Evolutionary conservation across 2,888 invertebrate genomes (phyloP).

Genomic region (Stratiomys singularior): DNA sequence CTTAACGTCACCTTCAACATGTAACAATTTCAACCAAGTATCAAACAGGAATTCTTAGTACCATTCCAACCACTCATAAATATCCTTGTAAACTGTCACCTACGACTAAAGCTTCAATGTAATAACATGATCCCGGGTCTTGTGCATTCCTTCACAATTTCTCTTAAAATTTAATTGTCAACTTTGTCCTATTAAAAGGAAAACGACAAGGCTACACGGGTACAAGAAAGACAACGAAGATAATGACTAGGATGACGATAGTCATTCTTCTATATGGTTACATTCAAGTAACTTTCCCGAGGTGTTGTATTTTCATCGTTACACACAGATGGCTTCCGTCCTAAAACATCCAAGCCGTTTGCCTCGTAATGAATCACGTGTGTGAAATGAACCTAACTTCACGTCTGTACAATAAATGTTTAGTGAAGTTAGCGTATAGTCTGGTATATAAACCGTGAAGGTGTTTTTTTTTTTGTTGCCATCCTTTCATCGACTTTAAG

Average conservation of each 20-base stretch:
- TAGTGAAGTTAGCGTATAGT: not conserved
- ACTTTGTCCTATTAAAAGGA: conserved; percentile 17
- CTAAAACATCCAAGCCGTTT: not conserved
- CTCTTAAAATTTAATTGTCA: conserved; percentile 37
- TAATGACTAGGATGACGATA: not conserved
- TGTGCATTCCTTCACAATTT: conserved; percentile 30
- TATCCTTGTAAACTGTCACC: conserved; percentile 30
- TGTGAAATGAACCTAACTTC: conserved; percentile 38
- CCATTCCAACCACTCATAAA: conserved; percentile 25
- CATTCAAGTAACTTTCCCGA: no score
- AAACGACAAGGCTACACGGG: not conserved
- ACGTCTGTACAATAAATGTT: not conserved
- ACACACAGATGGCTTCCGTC: conserved; percentile 16
- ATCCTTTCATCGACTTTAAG: no score
- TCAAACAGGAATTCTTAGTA: conserved; percentile 28
- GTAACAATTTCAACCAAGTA: not conserved
- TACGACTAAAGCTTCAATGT: conserved; percentile 15
- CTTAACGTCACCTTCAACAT: no score
- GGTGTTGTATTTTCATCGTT: no score
- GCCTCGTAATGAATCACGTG: conserved; percentile 35
- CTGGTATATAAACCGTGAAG: no score
- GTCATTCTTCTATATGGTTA: not conserved
- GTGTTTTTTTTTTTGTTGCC: no score
- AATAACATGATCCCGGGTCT: conserved; percentile 36
- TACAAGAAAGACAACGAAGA: not conserved